Evolutionary conservation across 2,888 invertebrate species (phyloP), one percentile per base, ranked within the genome.

Genomic region (Andrena marginata): DNA sequence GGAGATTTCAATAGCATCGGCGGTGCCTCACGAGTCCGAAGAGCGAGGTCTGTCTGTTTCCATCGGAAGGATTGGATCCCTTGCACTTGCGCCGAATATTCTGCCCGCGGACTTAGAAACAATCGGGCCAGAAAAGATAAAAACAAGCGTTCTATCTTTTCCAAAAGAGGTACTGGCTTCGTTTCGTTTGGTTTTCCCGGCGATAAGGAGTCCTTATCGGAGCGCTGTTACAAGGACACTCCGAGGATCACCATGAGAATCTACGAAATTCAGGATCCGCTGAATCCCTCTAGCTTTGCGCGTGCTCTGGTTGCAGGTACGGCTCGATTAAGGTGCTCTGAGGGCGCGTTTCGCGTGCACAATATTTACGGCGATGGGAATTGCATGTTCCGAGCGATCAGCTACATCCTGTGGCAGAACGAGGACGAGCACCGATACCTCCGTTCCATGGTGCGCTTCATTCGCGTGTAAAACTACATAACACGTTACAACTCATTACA

Each of bases 311-410:
- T 68, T 6, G 0, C 64, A 90, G 91, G 69, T 89, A 90, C 92
- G 92, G 92, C 90, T 92, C 87, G 82, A 73, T 80, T 92, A 89
- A 91, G 85, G 85, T 90, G 90, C 35, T 13, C 89, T 54, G 92
- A 91, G 75, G 91, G 91, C 88, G 91, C 91, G 87, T 93, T 92
- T 78, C 90, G 89, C 89, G 90, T 93, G 88, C 91, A 90, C 73
- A 91, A 91, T 69, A 92, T 93, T 83, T 92, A 89, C 63, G 93
- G 93, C 48, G 92, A 93, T 90, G 93, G 93, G 42, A 93, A 93
- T 84, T 93, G 93, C 84, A 91, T 92, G 91, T 93, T 93, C 73
- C 90, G 93, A 35, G 93, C 93, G 33, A 86, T 93, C 77, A 93
- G 93, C 69, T 93, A 90, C 77, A 89, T 93, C 65, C 71, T 93